phyloP scores from a whole-genome alignment of 2,113 vertebrate species.

The Limanda limanda region DNA sequence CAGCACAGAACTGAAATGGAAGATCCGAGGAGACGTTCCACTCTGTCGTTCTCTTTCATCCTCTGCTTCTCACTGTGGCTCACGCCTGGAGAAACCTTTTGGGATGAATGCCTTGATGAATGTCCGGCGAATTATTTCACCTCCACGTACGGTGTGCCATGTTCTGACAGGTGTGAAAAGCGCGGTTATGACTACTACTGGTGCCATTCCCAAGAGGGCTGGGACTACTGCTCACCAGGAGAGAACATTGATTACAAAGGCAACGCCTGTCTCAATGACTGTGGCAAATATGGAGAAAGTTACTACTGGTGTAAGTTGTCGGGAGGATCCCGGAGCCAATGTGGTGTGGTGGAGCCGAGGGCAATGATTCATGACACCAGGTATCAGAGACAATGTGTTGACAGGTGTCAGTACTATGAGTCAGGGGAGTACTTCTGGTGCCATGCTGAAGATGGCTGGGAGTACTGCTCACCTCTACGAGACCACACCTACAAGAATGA shows the following conservation, averaged over 20 bases:
- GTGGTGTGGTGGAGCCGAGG: no score
- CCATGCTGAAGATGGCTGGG: neutral
- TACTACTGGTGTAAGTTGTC: no score
- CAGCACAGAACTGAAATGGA: neutral
- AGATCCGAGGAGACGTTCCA: neutral
- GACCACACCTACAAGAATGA: neutral
- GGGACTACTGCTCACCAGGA: neutral
- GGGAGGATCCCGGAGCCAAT: no score
- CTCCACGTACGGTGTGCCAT: neutral
- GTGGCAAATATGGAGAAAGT: no score
- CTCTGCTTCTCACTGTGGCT: neutral
- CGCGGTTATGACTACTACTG: neutral
- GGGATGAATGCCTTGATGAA: neutral
- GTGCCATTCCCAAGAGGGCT: neutral
- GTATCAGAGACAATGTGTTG: no score
- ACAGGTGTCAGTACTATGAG: no score
- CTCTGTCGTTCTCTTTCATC: neutral
- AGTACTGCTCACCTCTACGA: constrained; percentile 4
- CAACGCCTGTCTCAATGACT: neutral
- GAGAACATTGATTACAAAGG: neutral
- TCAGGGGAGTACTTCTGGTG: neutral
- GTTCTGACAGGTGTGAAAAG: neutral
- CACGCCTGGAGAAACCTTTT: neutral
- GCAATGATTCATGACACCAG: no score
- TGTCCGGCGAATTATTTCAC: neutral